These are phyloP conservation scores for Microctenopoma steveboyesi DNA, from an alignment of 2,797 vertebrate species.

Conservation along the genomic window DNA sequence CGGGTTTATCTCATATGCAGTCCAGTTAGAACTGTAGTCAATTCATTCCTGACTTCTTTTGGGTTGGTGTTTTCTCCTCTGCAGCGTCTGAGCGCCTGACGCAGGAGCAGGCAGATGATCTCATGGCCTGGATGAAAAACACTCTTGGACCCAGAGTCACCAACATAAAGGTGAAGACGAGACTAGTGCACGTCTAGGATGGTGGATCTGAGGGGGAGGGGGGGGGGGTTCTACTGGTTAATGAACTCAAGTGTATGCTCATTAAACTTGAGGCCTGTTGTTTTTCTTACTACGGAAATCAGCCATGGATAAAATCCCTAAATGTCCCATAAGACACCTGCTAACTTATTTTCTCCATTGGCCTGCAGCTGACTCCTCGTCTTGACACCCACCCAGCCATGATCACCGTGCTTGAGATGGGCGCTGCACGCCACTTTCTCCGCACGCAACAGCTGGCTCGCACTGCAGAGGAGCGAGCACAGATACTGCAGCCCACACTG, in stretches of 20 bases:
- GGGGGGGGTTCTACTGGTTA: no score
- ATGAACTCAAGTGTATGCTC: not conserved
- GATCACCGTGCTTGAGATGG: constrained; percentile 99
- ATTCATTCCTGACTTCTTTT: not conserved
- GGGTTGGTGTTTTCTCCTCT: not conserved
- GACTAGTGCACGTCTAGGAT: no score
- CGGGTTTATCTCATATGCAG: not conserved
- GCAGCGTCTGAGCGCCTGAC: constrained; percentile 87
- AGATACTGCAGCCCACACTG: constrained; percentile 95
- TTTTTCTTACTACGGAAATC: not conserved
- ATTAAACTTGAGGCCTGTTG: not conserved
- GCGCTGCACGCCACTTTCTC: constrained; percentile 95
- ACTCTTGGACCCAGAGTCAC: constrained; percentile 86
- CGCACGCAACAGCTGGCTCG: constrained; percentile 95
- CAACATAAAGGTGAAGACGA: constrained; percentile 87
- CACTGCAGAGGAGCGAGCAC: constrained; percentile 90
- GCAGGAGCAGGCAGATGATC: constrained; percentile 88
- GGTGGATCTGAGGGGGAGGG: not conserved
- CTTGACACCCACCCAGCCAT: constrained; percentile 96
- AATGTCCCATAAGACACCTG: not conserved
- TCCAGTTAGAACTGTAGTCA: not conserved
- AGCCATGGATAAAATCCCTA: no score
- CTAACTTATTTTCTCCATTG: not conserved
- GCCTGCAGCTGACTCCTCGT: constrained; percentile 88
- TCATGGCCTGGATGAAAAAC: constrained; percentile 96